Conservation (phyloP, 2,888 invertebrate genomes). For the Candidula unifasciata region DNA sequence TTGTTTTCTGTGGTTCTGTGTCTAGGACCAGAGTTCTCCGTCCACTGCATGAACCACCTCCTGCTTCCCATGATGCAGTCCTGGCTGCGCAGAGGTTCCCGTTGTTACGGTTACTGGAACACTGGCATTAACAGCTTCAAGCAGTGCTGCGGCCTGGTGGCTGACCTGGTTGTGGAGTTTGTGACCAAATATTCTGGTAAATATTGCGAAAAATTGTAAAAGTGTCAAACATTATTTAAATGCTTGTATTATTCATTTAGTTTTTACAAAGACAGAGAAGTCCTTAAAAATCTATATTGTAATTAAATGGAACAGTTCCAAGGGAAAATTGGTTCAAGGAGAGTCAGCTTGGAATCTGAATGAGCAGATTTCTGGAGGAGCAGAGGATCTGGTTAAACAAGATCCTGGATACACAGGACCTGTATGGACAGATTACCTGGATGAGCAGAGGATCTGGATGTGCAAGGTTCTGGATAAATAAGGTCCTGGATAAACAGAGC, state of each 20-base stretch:
- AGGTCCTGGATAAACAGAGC: too few relatives aligned
- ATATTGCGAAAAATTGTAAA: background rate
- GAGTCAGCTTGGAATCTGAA: too few relatives aligned
- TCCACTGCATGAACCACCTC: conserved; percentile 94
- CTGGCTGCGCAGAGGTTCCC: conserved; percentile 86
- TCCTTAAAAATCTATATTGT: too few relatives aligned
- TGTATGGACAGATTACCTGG: too few relatives aligned
- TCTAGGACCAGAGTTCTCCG: conserved; percentile 90
- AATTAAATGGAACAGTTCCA: too few relatives aligned
- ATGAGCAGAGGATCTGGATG: too few relatives aligned
- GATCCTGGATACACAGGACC: too few relatives aligned
- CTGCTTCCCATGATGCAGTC: conserved; percentile 94
- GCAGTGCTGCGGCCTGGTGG: conserved; percentile 94
- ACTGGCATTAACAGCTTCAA: conserved; percentile 91
- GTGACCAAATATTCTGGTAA: conserved; percentile 80
- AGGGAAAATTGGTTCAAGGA: too few relatives aligned
- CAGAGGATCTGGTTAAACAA: too few relatives aligned
- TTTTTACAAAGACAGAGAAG: background rate
- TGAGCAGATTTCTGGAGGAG: too few relatives aligned
- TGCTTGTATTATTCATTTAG: background rate
- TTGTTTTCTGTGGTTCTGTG: background rate
- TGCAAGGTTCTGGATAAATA: too few relatives aligned
- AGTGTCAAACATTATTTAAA: background rate
- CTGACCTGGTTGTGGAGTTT: conserved; percentile 91
- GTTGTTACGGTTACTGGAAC: conserved; percentile 80